Conservation (phyloP, 2,888 invertebrate genomes). For the Dryomyza anilis region DNA sequence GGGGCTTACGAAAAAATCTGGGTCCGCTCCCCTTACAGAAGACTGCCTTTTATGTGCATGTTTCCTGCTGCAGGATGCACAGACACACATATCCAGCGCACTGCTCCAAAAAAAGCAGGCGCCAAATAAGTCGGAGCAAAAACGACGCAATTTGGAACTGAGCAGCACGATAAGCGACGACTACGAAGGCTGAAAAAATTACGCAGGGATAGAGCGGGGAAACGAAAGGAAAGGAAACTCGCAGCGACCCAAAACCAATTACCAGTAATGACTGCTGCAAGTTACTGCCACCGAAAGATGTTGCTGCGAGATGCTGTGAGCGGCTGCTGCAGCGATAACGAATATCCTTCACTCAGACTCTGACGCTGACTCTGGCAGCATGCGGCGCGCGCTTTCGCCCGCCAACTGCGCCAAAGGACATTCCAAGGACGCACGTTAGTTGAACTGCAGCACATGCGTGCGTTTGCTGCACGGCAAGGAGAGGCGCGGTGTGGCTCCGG, state of each 20-base stretch:
- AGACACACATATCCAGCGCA: background rate
- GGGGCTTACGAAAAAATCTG: conserved; percentile 12
- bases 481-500: background rate
- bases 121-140: conserved; percentile 11
- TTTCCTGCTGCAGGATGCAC: conserved; percentile 23
- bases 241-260: conserved; percentile 31
- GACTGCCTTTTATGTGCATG: conserved; percentile 16
- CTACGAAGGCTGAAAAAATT: background rate
- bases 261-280: conserved; percentile 24
- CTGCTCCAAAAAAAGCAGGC: background rate
- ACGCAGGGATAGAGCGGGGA: background rate
- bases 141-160: background rate
- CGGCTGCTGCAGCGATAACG: conserved; percentile 14
- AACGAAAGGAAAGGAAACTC: conserved; percentile 12
- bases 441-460: conserved; percentile 29
- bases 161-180: background rate
- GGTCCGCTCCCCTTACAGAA: background rate
- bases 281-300: background rate
- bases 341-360: conserved; percentile 9
- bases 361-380: background rate
- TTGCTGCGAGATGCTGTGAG: too few species aligned
- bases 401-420: conserved; percentile 36
- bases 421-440: conserved; percentile 40
- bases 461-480: background rate
- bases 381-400: background rate